Evolutionary conservation across 2,888 invertebrate genomes (phyloP).

Genomic region (Lasioglossum marginatum): DNA sequence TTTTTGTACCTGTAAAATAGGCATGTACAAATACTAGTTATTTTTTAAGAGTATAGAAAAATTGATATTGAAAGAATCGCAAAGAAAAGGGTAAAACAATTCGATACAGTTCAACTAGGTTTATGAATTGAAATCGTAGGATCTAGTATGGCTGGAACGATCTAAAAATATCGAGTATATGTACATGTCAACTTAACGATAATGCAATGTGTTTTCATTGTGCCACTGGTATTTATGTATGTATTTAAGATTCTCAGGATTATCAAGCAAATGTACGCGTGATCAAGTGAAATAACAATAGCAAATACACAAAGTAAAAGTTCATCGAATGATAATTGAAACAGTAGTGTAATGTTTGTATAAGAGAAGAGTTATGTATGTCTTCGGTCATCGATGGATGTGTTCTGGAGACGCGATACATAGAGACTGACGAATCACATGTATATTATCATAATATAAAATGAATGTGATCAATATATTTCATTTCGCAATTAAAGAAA

Average conservation of each 20-base stretch:
- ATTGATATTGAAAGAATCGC: constrained; percentile 5
- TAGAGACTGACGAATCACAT: constrained; percentile 53
- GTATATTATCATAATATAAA: constrained; percentile 53
- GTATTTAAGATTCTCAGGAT: constrained; percentile 35
- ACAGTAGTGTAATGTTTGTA: constrained; percentile 24
- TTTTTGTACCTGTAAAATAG: constrained; percentile 58
- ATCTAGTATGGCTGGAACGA: not conserved
- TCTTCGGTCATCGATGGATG: constrained; percentile 31
- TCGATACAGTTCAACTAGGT: not conserved
- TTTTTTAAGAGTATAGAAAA: constrained; percentile 26
- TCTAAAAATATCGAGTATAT: constrained; percentile 50
- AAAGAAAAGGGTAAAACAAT: not conserved
- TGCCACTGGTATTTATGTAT: constrained; percentile 48
- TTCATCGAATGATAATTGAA: constrained; percentile 32
- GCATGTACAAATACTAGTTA: constrained; percentile 52
- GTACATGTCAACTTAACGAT: constrained; percentile 44
- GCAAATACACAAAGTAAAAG: constrained; percentile 13
- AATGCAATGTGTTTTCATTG: constrained; percentile 35
- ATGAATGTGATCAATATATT: constrained; percentile 50
- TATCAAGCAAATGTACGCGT: constrained; percentile 19
- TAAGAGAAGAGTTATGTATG: constrained; percentile 24
- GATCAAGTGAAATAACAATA: constrained; percentile 32
- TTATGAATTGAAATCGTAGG: not conserved
- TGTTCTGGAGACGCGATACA: constrained; percentile 28
- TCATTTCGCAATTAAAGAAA: constrained; percentile 39